Percentiles rank a stretch among this genome's conserved stretches.
Evolutionary conservation across 1,140 invertebrate genomes (phyloP).

Genomic region (Oedothorax gibbosus): DNA sequence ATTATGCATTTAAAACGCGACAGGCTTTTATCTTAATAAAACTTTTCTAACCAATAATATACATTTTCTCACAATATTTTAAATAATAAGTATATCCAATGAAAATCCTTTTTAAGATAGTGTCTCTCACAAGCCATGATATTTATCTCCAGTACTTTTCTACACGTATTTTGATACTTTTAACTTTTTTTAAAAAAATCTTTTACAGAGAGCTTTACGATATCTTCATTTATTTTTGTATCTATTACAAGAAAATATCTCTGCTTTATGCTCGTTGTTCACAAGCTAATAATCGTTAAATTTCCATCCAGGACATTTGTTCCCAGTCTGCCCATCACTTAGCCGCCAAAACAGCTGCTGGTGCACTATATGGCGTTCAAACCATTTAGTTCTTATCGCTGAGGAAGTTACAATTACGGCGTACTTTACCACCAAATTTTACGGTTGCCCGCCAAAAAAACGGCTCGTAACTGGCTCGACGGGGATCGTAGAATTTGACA

Average conservation of each 20-base stretch:
- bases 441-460: slow-evolving; percentile 21
- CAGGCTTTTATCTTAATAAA: no score
- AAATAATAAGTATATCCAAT: no score
- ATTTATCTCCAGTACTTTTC: no score
- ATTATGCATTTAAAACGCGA: no score
- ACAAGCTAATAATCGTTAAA: slow-evolving; percentile 39
- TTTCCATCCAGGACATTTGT: slow-evolving; percentile 2
- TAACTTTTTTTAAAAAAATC: neutral
- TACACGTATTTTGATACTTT: no score
- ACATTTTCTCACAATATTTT: no score
- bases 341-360: slow-evolving; percentile 8
- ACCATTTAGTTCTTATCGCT: slow-evolving; percentile 26
- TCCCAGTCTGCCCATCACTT: neutral
- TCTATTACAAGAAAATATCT: slow-evolving; percentile 17
- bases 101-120: no score
- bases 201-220: neutral
- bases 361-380: neutral
- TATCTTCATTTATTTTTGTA: neutral
- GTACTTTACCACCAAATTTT: slow-evolving; percentile 19
- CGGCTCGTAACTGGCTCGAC: slow-evolving; percentile 17
- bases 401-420: slow-evolving; percentile 27
- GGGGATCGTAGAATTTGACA: slow-evolving; percentile 27
- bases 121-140: no score
- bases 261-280: slow-evolving; percentile 9
- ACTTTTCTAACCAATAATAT: no score